phyloP scores from a whole-genome alignment of 2,888 invertebrate genomes.

The Chamaedrilus cognettii region DNA sequence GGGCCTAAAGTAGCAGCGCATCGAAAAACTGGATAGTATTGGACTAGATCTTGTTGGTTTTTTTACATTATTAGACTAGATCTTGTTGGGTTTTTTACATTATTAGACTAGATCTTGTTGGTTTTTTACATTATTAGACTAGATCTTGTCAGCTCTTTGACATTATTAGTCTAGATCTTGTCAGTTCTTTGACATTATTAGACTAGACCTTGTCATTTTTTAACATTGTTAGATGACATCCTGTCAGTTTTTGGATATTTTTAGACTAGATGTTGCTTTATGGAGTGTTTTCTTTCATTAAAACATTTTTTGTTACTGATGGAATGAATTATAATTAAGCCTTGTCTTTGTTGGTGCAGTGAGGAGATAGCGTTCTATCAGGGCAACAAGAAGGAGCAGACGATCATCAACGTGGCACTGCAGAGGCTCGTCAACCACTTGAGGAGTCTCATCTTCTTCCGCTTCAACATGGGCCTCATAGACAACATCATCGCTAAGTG shows the following conservation, averaged over 20 bases:
- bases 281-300: neutral
- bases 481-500: slow-evolving; percentile 98
- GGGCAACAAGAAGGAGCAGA: slow-evolving; percentile 75
- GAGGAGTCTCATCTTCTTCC: slow-evolving; percentile 82
- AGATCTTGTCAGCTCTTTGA: too few relatives aligned
- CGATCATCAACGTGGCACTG: slow-evolving; percentile 85
- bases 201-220: too few relatives aligned
- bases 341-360: slow-evolving; percentile 57
- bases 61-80: too few relatives aligned
- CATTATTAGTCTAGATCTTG: too few relatives aligned
- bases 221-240: neutral
- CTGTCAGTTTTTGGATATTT: neutral
- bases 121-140: too few relatives aligned
- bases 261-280: neutral
- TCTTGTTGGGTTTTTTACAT: too few relatives aligned
- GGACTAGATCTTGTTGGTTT: too few relatives aligned
- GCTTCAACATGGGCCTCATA: slow-evolving; percentile 87
- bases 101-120: too few relatives aligned
- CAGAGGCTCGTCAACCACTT: slow-evolving; percentile 84
- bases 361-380: slow-evolving; percentile 82
- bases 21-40: too few relatives aligned
- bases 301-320: neutral
- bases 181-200: too few relatives aligned
- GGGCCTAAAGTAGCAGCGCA: too few relatives aligned
- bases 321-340: too few relatives aligned